These are phyloP conservation scores for Tapirus terrestris DNA, from an alignment of 2,113 vertebrate genomes.

Conservation along the genomic window DNA sequence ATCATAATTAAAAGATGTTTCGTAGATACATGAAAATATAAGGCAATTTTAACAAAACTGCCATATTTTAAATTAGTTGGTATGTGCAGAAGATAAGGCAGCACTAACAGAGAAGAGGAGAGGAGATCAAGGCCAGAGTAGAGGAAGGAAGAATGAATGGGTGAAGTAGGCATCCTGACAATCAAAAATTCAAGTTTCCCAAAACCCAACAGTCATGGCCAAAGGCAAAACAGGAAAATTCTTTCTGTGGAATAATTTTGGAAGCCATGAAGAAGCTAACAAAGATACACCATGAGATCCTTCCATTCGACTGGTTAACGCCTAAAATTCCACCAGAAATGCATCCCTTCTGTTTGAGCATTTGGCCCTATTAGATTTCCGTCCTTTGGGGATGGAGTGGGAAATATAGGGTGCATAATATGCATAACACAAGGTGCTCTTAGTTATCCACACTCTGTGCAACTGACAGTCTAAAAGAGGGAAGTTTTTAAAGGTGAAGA, in stretches of 20 bases:
- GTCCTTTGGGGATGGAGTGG: neutral
- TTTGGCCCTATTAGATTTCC: neutral
- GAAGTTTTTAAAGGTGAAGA: neutral
- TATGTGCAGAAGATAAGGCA: neutral
- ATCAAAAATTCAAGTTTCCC: neutral
- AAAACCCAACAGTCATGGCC: neutral
- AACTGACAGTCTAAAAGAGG: neutral
- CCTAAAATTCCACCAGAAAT: neutral
- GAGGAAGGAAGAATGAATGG: neutral
- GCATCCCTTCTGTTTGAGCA: neutral
- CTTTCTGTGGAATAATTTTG: neutral
- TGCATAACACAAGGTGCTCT: neutral
- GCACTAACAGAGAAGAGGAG: neutral
- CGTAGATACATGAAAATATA: neutral
- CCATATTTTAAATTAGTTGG: neutral
- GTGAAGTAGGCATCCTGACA: neutral
- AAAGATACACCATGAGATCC: too few species aligned
- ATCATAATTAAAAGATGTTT: neutral
- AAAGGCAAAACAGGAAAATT: neutral
- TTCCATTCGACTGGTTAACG: neutral
- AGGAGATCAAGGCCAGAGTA: neutral
- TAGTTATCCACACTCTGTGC: neutral
- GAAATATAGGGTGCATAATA: neutral
- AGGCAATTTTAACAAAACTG: neutral
- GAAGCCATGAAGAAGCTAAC: neutral